Evolutionary conservation across 2,113 vertebrate species (phyloP).

Genomic region (Hypocryptadius cinnamomeus): DNA sequence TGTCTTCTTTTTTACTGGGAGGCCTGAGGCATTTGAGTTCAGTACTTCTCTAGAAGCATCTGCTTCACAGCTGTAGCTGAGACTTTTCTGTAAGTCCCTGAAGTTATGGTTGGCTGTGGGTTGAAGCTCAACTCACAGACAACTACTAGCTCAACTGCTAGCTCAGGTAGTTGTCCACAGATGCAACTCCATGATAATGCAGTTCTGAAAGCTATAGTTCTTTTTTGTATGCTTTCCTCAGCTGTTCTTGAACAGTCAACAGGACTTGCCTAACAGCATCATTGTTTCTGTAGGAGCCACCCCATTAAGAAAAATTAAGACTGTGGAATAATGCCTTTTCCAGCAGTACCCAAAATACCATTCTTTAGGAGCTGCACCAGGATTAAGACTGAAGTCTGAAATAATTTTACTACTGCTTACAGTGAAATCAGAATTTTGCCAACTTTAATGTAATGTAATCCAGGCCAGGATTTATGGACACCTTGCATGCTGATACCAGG

Average conservation of each 20-base stretch:
- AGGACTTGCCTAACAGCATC: neutral
- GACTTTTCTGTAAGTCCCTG: neutral
- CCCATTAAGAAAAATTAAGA: neutral
- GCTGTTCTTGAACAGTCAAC: neutral
- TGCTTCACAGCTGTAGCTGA: neutral
- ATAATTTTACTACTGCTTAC: neutral
- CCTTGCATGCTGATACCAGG: neutral
- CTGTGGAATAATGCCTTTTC: neutral
- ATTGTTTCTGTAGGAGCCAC: neutral
- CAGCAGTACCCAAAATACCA: neutral
- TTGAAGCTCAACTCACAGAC: too few relatives aligned
- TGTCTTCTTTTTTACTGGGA: neutral
- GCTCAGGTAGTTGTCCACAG: neutral
- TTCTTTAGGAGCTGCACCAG: neutral
- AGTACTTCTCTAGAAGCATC: neutral
- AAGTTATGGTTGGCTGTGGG: neutral
- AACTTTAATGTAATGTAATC: neutral
- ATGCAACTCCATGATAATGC: too few relatives aligned
- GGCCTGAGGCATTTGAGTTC: neutral
- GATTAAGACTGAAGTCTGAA: neutral
- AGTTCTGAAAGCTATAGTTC: neutral
- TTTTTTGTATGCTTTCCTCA: neutral
- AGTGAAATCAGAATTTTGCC: neutral
- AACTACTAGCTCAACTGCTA: neutral
- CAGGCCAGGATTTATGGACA: slow-evolving; percentile 3